A percentile compares a stretch with the other conserved stretches of the same genome.
phyloP scores from a whole-genome alignment of 2,113 vertebrate species.

The Pelecanoides urinatrix region DNA sequence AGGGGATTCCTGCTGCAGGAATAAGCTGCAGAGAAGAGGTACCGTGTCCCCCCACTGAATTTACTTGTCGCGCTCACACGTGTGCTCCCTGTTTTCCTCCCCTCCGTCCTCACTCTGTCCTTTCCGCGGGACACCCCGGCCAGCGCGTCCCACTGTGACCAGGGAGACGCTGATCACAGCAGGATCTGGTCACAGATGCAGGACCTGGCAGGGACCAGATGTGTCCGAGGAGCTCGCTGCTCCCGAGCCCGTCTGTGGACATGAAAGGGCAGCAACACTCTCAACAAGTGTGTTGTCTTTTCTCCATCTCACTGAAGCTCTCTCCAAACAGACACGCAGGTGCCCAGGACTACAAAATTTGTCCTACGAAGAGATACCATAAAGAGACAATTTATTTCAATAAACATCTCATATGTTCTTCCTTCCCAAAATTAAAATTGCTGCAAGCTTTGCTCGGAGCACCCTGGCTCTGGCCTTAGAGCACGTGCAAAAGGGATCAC shows the following conservation, averaged over 20 bases:
- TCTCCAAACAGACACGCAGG: neutral
- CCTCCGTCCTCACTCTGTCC: too few relatives aligned
- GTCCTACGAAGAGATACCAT: neutral
- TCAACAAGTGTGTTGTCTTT: neutral
- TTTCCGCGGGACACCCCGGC: rapidly evolving
- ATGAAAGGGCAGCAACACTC: neutral
- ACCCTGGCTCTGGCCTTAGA: too few relatives aligned
- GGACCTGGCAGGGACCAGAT: neutral
- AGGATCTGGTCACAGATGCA: too few relatives aligned
- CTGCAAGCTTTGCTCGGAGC: neutral
- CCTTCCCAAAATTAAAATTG: neutral
- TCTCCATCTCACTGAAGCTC: neutral
- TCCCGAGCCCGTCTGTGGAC: neutral
- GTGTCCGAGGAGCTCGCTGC: neutral
- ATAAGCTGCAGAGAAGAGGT: neutral
- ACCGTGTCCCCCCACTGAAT: neutral
- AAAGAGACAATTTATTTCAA: neutral
- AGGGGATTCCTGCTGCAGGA: neutral
- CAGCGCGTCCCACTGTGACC: neutral
- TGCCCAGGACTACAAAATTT: neutral
- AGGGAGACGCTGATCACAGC: neutral
- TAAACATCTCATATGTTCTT: neutral
- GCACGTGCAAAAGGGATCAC: neutral
- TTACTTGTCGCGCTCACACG: neutral
- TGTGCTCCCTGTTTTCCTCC: neutral